Base-by-base conservation (phyloP, 2,113 vertebrate species). In the Nibea coibor region DNA sequence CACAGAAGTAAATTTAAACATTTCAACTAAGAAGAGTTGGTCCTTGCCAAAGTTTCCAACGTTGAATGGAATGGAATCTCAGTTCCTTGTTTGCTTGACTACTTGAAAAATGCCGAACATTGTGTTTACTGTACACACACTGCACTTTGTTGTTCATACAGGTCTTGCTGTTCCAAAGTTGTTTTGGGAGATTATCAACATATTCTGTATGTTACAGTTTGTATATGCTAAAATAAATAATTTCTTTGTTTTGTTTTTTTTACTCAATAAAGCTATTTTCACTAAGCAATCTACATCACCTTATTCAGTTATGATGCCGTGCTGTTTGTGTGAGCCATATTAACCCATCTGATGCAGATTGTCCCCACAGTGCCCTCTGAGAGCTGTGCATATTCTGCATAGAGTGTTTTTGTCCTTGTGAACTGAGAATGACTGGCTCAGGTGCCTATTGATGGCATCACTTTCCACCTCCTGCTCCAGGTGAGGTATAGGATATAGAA, bases 211-310 rank as follows among this genome's bases (percentile, higher is more conserved):
- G 80, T 87, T 86, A 61, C 58, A 50, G 58, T 85, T 79, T 80
- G 70, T 66, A 82, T 80, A 85, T 54, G 75, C 65, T 78, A 65
- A 59, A 86, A 67, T 54, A 68, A 83, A 81, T 58, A 45, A 58
- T 66, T 42, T 53, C 6, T 67, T 58, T 59, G 28, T 58, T 10
- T n/a, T 9, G 35, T 81, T 24, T 82, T 84, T 83, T 71, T 80
- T 84, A 79, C 50, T 75, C 35, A 59, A 90, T 86, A 88, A 93
- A 91, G 26, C 48, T 89, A 89, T 92, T 92, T 93, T 93, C 87
- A 91, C 77, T 26, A 81, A 87, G 69, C 58, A 1, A 77, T 64
- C 61, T 28, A 50, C 20, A 48, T 80, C 35, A 22, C n/a, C 65
- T 51, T 63, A 58, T 62, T 14, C 17, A 45, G 4, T 75, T 45